A percentile compares a stretch with the other conserved stretches of the same genome.
Evolutionary conservation across 2,113 vertebrate genomes (phyloP).

Genomic region (Corythoichthys haematopterus): DNA sequence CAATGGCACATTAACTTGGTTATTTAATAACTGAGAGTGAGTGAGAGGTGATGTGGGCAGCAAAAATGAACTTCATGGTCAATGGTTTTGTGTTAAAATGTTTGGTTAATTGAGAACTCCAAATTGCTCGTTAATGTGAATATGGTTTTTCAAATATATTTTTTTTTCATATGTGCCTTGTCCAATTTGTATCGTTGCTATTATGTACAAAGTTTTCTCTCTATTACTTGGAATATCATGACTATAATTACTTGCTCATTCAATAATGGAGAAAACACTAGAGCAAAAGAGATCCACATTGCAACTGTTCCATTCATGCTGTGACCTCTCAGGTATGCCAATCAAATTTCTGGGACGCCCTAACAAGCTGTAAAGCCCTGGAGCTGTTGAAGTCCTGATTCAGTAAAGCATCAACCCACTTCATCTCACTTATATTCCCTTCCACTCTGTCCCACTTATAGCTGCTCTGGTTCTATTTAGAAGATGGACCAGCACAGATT

Average conservation of each 20-base stretch:
- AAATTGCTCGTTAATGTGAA: background rate
- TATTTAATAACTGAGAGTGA: background rate
- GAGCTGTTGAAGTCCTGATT: constrained; percentile 7
- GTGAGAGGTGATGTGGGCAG: background rate
- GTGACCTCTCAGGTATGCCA: background rate
- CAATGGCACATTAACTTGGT: too few relatives aligned
- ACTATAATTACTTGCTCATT: constrained; percentile 20
- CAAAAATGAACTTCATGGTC: too few relatives aligned
- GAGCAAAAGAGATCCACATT: constrained; percentile 17
- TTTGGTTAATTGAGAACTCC: background rate
- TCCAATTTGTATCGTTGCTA: background rate
- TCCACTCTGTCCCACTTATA: background rate
- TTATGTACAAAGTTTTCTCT: background rate
- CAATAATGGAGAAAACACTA: constrained; percentile 11
- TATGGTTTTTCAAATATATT: background rate
- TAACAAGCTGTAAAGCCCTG: constrained; percentile 28
- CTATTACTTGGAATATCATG: constrained; percentile 20
- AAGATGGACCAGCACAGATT: constrained; percentile 23
- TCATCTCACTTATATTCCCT: constrained; percentile 12
- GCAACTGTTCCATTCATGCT: constrained; percentile 3
- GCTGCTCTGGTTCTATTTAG: constrained; percentile 8
- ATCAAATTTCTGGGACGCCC: constrained; percentile 24
- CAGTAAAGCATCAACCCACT: constrained; percentile 8
- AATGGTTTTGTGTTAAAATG: background rate
- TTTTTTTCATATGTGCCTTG: background rate